Base-by-base conservation (phyloP, 2,797 vertebrate species). In the Acomys russatus region DNA sequence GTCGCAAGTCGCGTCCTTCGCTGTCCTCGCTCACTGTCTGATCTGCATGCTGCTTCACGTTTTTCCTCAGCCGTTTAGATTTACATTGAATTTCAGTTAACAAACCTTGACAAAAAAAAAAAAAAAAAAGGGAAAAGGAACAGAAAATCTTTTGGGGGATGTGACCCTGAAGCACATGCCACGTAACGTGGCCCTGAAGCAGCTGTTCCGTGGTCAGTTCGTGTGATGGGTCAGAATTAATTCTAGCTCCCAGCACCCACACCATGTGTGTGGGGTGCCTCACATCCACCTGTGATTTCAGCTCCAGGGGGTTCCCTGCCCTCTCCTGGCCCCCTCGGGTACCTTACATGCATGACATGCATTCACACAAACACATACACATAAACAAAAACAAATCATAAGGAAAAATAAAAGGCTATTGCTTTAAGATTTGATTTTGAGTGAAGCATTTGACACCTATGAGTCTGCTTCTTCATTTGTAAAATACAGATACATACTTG, bases 41-140 rank as follows among this genome's bases (percentile, higher is more conserved):
- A 87, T 99, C 99, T 0, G 98, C 97, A 0, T 98, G 99, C 79
- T 99, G 98, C 88, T 99, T 99, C 96, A 99, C 98, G 79, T 99
- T 99, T 98, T 99, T 99, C 80, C 99, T 98, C 88, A 99, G 98
- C 88, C 99, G 98, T 98, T 99, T 99, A 59, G 99, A 99, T 97
- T 99, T 99, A 98, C 99, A 99, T 90, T 99, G 99, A 98, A 99
- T 99, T 98, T 99, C 99, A 85, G 99, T 99, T 98, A 99, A 98
- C 97, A 99, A 99, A 97, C 99, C 99, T 99, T 98, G 83, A 95
- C 97, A 6, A 95, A 97, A 10, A 1, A 2, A 35, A n/a, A 95
- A 74, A 93, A 20, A 95, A 28, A n/a, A n/a, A n/a, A n/a, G 38
- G 14, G 28, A 28, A 76, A 25, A 76, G 90, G 77, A 49, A 92